Evolutionary conservation across 2,888 invertebrate genomes (phyloP).

Genomic region (Bombylius major): DNA sequence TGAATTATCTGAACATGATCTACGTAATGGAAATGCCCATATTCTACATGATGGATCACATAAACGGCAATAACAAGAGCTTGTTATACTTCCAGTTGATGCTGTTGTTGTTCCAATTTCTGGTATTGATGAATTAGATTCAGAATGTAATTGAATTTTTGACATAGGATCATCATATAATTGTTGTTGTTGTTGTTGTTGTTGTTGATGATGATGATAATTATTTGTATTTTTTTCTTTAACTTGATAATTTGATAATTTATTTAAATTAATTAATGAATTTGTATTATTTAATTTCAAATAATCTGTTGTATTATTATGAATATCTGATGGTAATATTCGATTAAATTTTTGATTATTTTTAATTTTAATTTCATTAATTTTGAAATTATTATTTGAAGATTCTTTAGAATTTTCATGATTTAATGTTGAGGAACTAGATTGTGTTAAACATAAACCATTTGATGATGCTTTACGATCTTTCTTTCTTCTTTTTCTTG

Average conservation of each 20-base stretch:
- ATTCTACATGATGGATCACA: slow-evolving; percentile 34
- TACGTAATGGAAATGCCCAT: slow-evolving; percentile 35
- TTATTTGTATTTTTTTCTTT: neutral
- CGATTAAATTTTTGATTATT: neutral
- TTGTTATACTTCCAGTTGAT: neutral
- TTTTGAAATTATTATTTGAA: neutral
- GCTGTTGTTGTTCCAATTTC: slow-evolving; percentile 2
- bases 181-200: slow-evolving; percentile 7
- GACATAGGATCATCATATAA: neutral
- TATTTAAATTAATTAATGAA: neutral
- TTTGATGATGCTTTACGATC: slow-evolving; percentile 53
- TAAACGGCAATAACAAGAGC: slow-evolving; percentile 20
- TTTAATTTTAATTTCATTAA: neutral
- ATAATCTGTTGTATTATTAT: neutral
- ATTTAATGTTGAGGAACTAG: neutral
- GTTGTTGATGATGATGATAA: neutral
- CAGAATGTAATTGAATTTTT: neutral
- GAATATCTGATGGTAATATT: neutral
- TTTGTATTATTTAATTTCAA: neutral
- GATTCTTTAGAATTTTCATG: slow-evolving; percentile 3
- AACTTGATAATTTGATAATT: neutral
- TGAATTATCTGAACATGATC: slow-evolving; percentile 33
- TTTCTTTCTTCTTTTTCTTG: slow-evolving; percentile 79
- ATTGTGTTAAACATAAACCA: neutral
- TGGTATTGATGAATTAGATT: neutral